A percentile compares a stretch with the other conserved stretches of the same genome.
Evolutionary conservation across 2,888 invertebrate species (phyloP).

Genomic region (Rhopalosiphum nymphaeae): DNA sequence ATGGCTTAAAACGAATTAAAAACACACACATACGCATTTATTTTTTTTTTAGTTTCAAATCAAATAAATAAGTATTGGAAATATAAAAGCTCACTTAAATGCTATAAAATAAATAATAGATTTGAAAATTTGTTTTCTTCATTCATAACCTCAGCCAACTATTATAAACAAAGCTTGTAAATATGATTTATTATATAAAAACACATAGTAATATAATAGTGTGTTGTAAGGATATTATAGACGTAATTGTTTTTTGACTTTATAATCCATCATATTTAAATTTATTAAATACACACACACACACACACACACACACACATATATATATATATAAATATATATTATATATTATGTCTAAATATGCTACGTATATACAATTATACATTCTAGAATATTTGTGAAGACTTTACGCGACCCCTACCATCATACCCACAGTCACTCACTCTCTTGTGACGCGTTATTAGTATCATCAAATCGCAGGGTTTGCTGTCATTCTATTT

Average conservation of each 20-base stretch:
- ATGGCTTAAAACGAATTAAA: neutral
- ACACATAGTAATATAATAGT: neutral
- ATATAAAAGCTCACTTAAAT: neutral
- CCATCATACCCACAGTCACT: neutral
- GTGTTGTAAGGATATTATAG: neutral
- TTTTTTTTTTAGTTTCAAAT: neutral
- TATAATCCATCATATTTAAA: neutral
- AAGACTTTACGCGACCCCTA: neutral
- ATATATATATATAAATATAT: too few species aligned
- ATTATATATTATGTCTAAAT: too few species aligned
- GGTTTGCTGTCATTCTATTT: conserved; percentile 25
- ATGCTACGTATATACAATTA: neutral
- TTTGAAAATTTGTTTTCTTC: neutral
- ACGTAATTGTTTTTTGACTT: neutral
- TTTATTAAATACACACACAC: neutral
- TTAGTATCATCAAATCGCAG: conserved; percentile 23
- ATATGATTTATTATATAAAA: neutral
- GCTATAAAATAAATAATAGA: neutral
- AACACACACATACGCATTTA: neutral
- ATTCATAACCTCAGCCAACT: neutral
- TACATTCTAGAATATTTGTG: neutral
- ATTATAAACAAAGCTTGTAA: neutral
- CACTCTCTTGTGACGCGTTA: neutral
- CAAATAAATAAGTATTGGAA: neutral
- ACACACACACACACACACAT: too few species aligned